Conservation (phyloP, 1,140 invertebrate genomes). For the Augochlora pura region DNA sequence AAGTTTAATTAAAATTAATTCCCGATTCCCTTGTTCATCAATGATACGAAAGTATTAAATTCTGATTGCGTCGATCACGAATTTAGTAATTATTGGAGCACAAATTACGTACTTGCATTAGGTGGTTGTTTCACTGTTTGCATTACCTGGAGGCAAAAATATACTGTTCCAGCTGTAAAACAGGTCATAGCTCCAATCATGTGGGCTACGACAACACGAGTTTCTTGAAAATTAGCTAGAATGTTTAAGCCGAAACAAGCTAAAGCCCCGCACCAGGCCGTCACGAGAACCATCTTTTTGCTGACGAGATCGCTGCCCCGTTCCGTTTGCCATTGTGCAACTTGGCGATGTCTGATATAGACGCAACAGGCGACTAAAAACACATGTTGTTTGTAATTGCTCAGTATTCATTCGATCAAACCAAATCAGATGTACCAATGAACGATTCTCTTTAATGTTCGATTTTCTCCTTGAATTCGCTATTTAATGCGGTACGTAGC, state of each 20-base stretch:
- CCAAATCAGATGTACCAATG: background rate
- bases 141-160: slow-evolving; percentile 67
- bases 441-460: background rate
- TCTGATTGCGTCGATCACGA: too few relatives aligned
- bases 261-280: slow-evolving; percentile 58
- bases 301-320: slow-evolving; percentile 56
- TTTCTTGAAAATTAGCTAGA: slow-evolving; percentile 70
- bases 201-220: slow-evolving; percentile 63
- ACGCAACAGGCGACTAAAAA: slow-evolving; percentile 66
- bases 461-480: too few relatives aligned
- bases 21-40: too few relatives aligned
- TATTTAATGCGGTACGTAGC: too few relatives aligned
- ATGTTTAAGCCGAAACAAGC: slow-evolving; percentile 69
- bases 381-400: background rate
- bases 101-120: too few relatives aligned
- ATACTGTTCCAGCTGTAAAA: slow-evolving; percentile 65
- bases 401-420: background rate
- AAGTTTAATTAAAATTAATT: too few relatives aligned
- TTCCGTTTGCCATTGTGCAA: slow-evolving; percentile 67
- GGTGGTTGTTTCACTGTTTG: background rate
- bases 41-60: too few relatives aligned
- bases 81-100: too few relatives aligned
- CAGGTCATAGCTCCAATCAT: slow-evolving; percentile 70
- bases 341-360: slow-evolving; percentile 69
- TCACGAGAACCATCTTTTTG: slow-evolving; percentile 44